A percentile compares a stretch with the other conserved stretches of the same genome.
Evolutionary conservation across 2,888 invertebrate genomes (phyloP).

Genomic region (Lasiommata megera): DNA sequence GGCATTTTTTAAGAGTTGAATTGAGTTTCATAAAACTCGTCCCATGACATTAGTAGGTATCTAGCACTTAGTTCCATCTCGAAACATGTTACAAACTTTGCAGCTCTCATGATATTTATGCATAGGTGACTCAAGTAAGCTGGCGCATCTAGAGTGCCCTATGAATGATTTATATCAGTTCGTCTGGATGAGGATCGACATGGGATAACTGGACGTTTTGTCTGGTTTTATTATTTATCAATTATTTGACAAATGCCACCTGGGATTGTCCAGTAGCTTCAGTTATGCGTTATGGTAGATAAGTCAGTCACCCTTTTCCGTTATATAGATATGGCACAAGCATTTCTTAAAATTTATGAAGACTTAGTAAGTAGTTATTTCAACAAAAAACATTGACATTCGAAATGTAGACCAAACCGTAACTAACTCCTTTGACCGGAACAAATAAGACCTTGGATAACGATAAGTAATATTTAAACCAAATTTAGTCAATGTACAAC

Average conservation of each 20-base stretch:
- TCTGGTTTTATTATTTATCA: no score
- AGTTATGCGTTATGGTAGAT: no score
- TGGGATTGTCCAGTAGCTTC: no score
- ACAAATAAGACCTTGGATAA: background rate
- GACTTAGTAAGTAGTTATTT: no score
- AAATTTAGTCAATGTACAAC: no score
- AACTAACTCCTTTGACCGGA: background rate
- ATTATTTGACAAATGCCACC: no score
- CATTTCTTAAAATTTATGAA: no score
- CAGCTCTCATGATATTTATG: constrained; percentile 7
- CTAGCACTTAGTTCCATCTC: constrained; percentile 11
- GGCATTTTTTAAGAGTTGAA: background rate
- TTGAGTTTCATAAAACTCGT: constrained; percentile 14
- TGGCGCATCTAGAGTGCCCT: background rate
- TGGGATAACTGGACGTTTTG: no score
- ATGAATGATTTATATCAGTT: constrained; percentile 1
- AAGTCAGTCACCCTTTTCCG: no score
- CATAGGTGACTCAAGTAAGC: constrained; percentile 2
- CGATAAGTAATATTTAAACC: background rate
- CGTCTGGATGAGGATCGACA: background rate
- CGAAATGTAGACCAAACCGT: background rate
- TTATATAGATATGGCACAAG: no score
- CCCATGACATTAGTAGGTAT: background rate
- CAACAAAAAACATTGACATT: background rate
- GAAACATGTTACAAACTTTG: constrained; percentile 4